A percentile compares a stretch with the other conserved stretches of the same genome.
Conservation (phyloP, 2,113 vertebrate species). For the Thamnophis sirtalis region DNA sequence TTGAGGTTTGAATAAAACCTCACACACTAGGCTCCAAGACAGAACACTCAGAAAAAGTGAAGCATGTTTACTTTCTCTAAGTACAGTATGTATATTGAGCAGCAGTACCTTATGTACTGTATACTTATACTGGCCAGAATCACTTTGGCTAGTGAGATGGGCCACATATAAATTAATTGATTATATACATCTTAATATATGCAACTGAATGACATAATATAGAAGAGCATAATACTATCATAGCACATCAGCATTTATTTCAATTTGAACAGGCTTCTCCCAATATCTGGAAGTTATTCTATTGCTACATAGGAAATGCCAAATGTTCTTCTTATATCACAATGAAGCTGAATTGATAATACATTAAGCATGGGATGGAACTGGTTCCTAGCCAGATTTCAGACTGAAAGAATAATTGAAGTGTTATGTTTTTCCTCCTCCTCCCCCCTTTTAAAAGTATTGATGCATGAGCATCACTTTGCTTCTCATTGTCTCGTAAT, state of each 20-base stretch:
- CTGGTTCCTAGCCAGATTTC: background rate
- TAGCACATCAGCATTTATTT: background rate
- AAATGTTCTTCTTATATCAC: background rate
- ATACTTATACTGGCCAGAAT: background rate
- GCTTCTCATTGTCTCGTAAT: background rate
- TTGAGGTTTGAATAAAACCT: background rate
- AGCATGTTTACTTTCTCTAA: slow-evolving; percentile 8
- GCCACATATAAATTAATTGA: background rate
- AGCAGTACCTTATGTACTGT: background rate
- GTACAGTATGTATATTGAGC: background rate
- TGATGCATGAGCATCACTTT: background rate
- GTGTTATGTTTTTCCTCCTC: background rate
- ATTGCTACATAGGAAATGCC: background rate
- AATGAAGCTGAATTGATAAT: background rate
- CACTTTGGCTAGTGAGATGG: background rate
- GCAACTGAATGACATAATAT: background rate
- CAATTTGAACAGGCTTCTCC: background rate
- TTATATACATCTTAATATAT: background rate
- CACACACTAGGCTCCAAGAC: background rate
- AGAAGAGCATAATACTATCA: background rate
- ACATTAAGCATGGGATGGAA: background rate
- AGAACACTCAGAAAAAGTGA: background rate
- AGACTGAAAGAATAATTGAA: background rate
- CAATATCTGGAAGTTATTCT: background rate
- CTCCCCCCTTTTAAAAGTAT: background rate